Evolutionary conservation across 2,113 vertebrate genomes (phyloP).

Genomic region (Mus musculus): DNA sequence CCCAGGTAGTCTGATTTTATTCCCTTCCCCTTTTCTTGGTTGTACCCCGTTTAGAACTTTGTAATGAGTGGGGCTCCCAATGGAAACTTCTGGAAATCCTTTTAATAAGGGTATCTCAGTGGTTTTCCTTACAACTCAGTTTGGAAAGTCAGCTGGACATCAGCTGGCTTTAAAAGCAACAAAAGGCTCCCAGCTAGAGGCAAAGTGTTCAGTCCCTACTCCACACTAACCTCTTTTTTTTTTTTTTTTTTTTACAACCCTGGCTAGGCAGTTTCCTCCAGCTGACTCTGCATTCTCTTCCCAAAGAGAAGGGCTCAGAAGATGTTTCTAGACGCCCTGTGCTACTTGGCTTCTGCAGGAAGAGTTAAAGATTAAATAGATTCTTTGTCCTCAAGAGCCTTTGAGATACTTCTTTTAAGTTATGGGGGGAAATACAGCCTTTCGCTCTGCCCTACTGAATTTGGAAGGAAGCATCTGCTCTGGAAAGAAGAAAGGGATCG

Average conservation of each 20-base stretch:
- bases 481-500: slow-evolving; percentile 39
- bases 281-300: neutral
- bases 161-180: slow-evolving; percentile 5
- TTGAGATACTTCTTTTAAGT: slow-evolving; percentile 47
- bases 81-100: slow-evolving; percentile 50
- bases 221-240: neutral
- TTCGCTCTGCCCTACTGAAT: neutral
- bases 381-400: slow-evolving; percentile 17
- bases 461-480: neutral
- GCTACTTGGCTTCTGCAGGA: neutral
- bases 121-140: neutral
- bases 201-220: neutral
- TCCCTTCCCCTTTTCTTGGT: slow-evolving; percentile 1
- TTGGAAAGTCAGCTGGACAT: neutral
- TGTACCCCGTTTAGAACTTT: neutral
- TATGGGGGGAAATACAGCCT: neutral
- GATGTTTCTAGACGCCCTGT: neutral
- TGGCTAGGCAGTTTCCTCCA: neutral
- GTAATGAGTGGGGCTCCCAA: neutral
- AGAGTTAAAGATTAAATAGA: slow-evolving; percentile 35
- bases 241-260: neutral
- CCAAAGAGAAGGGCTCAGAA: neutral
- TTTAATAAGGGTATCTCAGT: neutral
- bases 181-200: neutral
- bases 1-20: neutral